These are phyloP conservation scores for Gymnoscelis rufifasciata DNA, from an alignment of 2,888 invertebrate genomes.

Conservation along the genomic window DNA sequence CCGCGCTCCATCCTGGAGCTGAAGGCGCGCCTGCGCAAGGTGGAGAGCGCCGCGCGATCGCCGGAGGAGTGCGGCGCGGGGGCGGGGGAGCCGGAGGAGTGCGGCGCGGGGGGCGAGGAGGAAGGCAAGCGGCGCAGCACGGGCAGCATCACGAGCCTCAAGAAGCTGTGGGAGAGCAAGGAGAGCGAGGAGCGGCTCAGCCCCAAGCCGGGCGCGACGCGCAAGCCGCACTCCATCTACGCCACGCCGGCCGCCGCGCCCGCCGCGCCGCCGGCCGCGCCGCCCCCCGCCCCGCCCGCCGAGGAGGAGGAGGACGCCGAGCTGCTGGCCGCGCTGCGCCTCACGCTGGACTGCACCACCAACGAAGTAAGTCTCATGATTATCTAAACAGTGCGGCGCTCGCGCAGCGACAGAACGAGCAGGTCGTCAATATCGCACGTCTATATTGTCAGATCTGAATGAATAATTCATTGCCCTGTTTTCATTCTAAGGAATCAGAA, in stretches of 20 bases:
- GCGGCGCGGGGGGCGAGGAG: slow-evolving; percentile 69
- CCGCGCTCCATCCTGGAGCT: slow-evolving; percentile 87
- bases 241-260: slow-evolving; percentile 80
- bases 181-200: slow-evolving; percentile 80
- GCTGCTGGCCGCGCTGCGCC: slow-evolving; percentile 73
- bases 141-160: slow-evolving; percentile 94
- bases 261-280: slow-evolving; percentile 45
- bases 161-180: slow-evolving; percentile 94
- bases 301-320: slow-evolving; percentile 52
- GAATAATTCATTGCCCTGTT: too few species aligned
- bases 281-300: slow-evolving; percentile 44
- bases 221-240: slow-evolving; percentile 81
- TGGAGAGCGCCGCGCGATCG: slow-evolving; percentile 75
- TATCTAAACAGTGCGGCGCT: too few species aligned
- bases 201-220: slow-evolving; percentile 72
- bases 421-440: too few species aligned
- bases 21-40: slow-evolving; percentile 90
- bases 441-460: too few species aligned
- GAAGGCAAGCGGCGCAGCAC: slow-evolving; percentile 94
- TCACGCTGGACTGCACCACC: slow-evolving; percentile 80
- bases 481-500: too few species aligned
- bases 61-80: slow-evolving; percentile 78
- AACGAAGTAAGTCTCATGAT: slow-evolving; percentile 43
- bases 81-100: slow-evolving; percentile 87
- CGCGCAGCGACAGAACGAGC: neutral